Percentiles rank a stretch among this genome's conserved stretches.
phyloP scores from a whole-genome alignment of 2,113 vertebrate genomes.

The Pachycephala philippinensis region DNA sequence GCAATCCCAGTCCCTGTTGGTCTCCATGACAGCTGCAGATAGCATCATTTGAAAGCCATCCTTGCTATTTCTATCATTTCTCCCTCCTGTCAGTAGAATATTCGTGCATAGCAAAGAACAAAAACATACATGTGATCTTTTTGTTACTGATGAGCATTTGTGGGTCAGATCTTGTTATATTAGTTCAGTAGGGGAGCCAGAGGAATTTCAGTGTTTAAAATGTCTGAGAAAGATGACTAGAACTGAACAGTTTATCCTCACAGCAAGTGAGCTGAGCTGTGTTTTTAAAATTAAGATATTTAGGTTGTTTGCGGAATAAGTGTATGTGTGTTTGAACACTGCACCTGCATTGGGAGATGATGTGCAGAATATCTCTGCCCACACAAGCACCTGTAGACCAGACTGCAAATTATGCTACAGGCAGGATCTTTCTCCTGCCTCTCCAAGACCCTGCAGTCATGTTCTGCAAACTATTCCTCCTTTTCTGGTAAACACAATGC shows the following conservation, averaged over 20 bases:
- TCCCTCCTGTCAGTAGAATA: background rate
- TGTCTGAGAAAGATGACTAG: background rate
- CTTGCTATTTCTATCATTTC: background rate
- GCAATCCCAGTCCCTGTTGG: background rate
- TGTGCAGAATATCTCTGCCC: background rate
- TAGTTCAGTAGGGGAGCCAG: background rate
- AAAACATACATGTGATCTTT: background rate
- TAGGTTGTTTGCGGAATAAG: background rate
- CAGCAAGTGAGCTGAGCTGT: background rate
- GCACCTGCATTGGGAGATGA: background rate
- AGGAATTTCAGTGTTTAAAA: background rate
- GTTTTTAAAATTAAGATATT: background rate
- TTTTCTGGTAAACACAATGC: conserved; percentile 25
- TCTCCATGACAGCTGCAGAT: conserved; percentile 36
- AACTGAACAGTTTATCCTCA: background rate
- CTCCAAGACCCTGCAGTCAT: background rate
- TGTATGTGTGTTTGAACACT: background rate
- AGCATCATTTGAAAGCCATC: background rate
- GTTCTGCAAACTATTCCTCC: background rate
- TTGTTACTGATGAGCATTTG: background rate
- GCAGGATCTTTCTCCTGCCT: background rate
- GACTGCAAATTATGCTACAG: background rate
- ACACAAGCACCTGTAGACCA: background rate
- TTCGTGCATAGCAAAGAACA: background rate
- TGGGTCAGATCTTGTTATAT: background rate